Conservation (phyloP, 2,888 invertebrate species). For the Cerastoderma edule region DNA sequence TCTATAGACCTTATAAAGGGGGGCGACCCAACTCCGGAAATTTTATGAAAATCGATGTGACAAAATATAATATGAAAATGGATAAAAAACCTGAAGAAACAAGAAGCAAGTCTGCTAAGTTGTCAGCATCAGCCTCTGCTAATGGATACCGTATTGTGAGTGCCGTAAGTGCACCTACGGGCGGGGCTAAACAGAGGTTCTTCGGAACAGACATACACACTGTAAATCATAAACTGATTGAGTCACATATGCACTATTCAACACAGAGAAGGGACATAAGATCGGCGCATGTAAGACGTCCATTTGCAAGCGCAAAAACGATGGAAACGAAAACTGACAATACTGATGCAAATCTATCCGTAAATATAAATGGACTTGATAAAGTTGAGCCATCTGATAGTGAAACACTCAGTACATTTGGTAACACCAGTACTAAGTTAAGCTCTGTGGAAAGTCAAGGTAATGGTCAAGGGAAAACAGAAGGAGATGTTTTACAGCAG, state of each 20-base stretch:
- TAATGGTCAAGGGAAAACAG: constrained; percentile 18
- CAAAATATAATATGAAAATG: constrained; percentile 53
- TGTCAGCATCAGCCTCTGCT: constrained; percentile 22
- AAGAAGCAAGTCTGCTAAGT: constrained; percentile 48
- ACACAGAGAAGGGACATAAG: constrained; percentile 59
- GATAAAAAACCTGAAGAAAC: constrained; percentile 32
- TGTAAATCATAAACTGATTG: constrained; percentile 60
- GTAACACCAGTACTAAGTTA: constrained; percentile 34
- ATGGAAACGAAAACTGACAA: constrained; percentile 32
- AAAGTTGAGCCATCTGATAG: constrained; percentile 26
- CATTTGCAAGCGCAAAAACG: constrained; percentile 50
- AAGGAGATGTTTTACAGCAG: constrained; percentile 40
- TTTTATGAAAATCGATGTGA: constrained; percentile 57
- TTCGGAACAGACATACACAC: constrained; percentile 61
- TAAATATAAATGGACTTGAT: constrained; percentile 16
- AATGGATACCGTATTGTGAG: constrained; percentile 34
- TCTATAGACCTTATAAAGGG: constrained; percentile 42
- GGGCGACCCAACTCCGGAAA: constrained; percentile 46
- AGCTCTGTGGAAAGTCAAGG: constrained; percentile 29
- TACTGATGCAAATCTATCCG: constrained; percentile 34
- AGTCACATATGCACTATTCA: constrained; percentile 64
- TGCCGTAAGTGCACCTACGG: constrained; percentile 39
- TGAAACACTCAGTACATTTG: constrained; percentile 40
- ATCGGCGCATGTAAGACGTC: constrained; percentile 40
- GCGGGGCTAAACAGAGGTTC: constrained; percentile 30